Percentiles rank a stretch among this genome's conserved stretches.
phyloP scores from a whole-genome alignment of 2,113 vertebrate genomes.

The Brachirus orientalis region DNA sequence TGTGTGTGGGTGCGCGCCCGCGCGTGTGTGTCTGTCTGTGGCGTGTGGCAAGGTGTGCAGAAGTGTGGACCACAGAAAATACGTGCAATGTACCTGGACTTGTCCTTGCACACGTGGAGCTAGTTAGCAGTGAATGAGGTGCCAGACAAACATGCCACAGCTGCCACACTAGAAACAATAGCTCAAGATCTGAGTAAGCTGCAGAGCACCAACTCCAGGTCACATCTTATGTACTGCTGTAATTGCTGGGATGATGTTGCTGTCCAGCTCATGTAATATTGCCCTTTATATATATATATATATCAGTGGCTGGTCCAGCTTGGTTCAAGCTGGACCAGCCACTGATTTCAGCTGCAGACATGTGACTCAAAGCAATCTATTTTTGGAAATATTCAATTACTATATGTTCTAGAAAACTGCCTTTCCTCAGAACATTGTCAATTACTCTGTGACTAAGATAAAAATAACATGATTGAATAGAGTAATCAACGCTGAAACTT shows the following conservation, averaged over 20 bases:
- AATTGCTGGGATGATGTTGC: slow-evolving; percentile 24
- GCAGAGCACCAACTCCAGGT: slow-evolving; percentile 38
- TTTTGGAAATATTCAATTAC: neutral
- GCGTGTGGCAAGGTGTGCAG: slow-evolving; percentile 13
- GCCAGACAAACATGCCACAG: slow-evolving; percentile 77
- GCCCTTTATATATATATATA: too few relatives aligned
- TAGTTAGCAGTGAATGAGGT: slow-evolving; percentile 81
- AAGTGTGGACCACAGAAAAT: slow-evolving; percentile 12
- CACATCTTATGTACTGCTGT: neutral
- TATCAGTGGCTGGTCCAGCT: too few relatives aligned
- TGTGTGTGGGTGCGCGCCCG: too few relatives aligned
- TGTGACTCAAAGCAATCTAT: neutral
- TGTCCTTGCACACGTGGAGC: slow-evolving; percentile 79
- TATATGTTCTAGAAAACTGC: neutral
- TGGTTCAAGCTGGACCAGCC: neutral
- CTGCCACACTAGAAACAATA: slow-evolving; percentile 71
- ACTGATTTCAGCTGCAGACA: neutral
- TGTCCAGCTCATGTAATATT: slow-evolving; percentile 4
- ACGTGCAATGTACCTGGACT: slow-evolving; percentile 70
- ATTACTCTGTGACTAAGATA: neutral
- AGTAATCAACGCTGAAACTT: too few relatives aligned
- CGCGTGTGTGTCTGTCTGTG: neutral
- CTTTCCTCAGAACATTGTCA: neutral
- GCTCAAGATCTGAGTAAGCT: slow-evolving; percentile 58
- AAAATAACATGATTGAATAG: too few relatives aligned